phyloP scores from a whole-genome alignment of 37 sponge, comb jelly and placozoan species.

The Beroe forskalii region DNA sequence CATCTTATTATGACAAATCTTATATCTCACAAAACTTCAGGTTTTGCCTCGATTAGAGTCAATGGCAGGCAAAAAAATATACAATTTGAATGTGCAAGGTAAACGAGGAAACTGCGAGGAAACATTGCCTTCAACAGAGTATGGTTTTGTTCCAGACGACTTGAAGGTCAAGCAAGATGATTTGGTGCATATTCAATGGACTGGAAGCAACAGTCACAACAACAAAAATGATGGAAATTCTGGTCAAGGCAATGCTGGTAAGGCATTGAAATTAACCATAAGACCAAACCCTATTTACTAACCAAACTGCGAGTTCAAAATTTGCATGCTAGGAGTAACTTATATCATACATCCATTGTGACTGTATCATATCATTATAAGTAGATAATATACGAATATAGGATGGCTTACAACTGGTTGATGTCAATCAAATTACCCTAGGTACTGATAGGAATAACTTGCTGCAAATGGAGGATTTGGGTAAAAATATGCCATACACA shows the following conservation, averaged over 20 bases:
- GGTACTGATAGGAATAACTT: constrained; percentile 45
- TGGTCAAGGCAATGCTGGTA: constrained; percentile 28
- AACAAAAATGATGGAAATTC: not conserved
- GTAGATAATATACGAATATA: no score
- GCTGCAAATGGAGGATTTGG: constrained; percentile 28
- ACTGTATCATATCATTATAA: no score
- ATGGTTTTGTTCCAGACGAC: constrained; percentile 16
- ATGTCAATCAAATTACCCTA: no score
- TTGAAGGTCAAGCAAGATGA: not conserved
- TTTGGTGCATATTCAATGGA: constrained; percentile 37
- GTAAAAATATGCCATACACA: not conserved
- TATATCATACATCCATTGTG: no score
- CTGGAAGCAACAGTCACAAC: constrained; percentile 2
- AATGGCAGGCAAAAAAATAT: constrained; percentile 33
- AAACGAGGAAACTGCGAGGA: constrained; percentile 28
- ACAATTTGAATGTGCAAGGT: constrained; percentile 49
- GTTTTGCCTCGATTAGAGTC: constrained; percentile 8
- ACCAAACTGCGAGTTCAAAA: no score
- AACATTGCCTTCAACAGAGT: constrained; percentile 12
- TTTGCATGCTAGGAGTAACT: no score
- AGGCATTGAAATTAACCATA: not conserved
- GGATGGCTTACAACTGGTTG: no score
- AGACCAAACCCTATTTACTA: no score
- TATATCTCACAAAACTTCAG: no score
- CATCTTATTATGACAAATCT: no score